phyloP scores from a whole-genome alignment of 2,113 vertebrate genomes.

The Labeo catla region DNA sequence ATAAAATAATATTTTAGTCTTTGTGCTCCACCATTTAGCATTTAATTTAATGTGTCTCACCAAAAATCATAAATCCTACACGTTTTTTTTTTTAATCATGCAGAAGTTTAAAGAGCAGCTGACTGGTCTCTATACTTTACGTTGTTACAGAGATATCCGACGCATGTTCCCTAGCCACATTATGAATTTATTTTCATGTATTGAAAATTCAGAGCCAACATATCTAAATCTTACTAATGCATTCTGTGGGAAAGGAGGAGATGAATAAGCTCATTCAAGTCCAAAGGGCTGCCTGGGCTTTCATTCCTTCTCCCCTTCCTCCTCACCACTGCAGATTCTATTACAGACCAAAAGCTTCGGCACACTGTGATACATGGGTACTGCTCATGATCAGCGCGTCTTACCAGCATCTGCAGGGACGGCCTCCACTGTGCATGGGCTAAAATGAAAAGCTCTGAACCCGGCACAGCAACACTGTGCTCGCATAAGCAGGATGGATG shows the following conservation, averaged over 20 bases:
- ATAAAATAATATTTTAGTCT: not conserved
- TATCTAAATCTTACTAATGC: not conserved
- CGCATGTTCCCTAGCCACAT: not conserved
- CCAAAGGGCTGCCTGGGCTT: constrained; percentile 27
- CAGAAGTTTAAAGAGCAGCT: not conserved
- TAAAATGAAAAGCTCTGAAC: constrained; percentile 50
- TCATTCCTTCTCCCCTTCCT: constrained; percentile 26
- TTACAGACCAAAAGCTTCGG: constrained; percentile 28
- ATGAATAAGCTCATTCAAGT: constrained; percentile 46
- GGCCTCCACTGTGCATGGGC: constrained; percentile 48
- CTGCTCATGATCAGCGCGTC: constrained; percentile 47
- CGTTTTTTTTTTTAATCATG: not conserved
- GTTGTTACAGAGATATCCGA: not conserved
- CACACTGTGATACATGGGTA: constrained; percentile 56
- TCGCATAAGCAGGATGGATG: constrained; percentile 66
- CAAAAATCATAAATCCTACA: too few species aligned
- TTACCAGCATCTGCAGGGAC: constrained; percentile 59
- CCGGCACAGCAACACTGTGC: constrained; percentile 40
- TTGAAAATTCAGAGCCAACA: not conserved
- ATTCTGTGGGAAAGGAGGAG: constrained; percentile 1
- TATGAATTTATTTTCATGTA: not conserved
- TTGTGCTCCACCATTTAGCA: not conserved
- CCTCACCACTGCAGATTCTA: constrained; percentile 31
- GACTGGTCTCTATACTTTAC: not conserved
- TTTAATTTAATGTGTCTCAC: not conserved